Evolutionary conservation across 1,140 invertebrate species (phyloP), one percentile per base, ranked within the genome.

Genomic region (Hydropsyche tenuis): DNA sequence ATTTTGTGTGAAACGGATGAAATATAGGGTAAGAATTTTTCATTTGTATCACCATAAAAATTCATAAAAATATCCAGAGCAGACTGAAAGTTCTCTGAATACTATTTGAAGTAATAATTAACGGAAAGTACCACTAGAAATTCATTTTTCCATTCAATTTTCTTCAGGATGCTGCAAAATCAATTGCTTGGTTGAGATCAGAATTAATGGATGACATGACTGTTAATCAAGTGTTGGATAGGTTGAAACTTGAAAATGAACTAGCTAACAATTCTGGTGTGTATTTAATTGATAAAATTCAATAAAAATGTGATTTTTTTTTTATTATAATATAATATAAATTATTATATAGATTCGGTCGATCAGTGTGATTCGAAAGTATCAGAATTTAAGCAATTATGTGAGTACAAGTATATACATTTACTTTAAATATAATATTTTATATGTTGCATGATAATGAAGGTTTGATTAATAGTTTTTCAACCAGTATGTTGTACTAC

Each of bases 131-230:
- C 6, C 6, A 25, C 25, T 62, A 22, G 27, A 18, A 42, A 43
- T 43, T n/a, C n/a, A 45, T 65, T 65, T 16, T 1, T 43, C 43
- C 5, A 30, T 63, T 63, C 18, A 16, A 16, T 65, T 16, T 12
- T 9, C 43, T 65, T 43, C 43, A 76, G 75, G 25, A 76, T 60
- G 75, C 75, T 53, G 20, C 69, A 6, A 69, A 76, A 37, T 60
- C 75, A 5, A 66, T 76, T 1, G 72, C 68, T 4, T 76, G 72
- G 72, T 53, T 76, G 37, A 51, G 72, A n/a, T 46, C 48, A 3
- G 43, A 73, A 23, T 18, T 46, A 12, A 12, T 27, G 16, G 51
- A 73, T 27, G 27, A 42, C 25, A 16, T 42, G 0, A 23, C 27
- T 0, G 46, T 68, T n/a, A 22, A 43, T 22, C 45, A 60, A 43